These are phyloP conservation scores for Campylorhamphus procurvoides DNA, from an alignment of 2,113 vertebrate species.

Conservation along the genomic window DNA sequence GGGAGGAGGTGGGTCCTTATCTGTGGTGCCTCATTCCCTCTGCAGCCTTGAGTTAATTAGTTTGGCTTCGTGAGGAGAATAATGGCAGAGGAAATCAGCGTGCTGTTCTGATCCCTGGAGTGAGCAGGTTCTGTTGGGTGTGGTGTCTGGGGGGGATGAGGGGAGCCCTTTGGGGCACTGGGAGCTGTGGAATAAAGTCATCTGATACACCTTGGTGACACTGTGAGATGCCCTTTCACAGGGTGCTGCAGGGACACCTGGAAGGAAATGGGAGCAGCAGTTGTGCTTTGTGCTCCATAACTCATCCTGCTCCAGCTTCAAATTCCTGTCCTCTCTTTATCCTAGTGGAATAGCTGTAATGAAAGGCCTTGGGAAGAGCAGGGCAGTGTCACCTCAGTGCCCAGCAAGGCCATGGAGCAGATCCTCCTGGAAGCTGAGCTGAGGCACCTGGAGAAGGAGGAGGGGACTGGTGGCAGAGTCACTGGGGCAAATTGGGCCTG, in stretches of 20 bases:
- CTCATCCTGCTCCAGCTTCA: background rate
- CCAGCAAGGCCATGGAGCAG: background rate
- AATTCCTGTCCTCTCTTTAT: background rate
- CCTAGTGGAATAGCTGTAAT: background rate
- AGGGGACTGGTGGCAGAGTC: background rate
- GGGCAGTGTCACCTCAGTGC: background rate
- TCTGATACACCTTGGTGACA: accelerated
- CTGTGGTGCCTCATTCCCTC: background rate
- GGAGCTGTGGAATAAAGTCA: background rate
- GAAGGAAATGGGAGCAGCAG: background rate
- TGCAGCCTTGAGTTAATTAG: background rate
- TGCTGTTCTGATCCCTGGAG: background rate
- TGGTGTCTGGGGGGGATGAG: background rate
- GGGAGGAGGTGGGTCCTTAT: background rate
- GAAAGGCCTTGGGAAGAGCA: background rate
- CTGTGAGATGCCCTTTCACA: background rate
- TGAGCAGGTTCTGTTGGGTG: background rate
- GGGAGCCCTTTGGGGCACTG: background rate
- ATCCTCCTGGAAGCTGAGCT: background rate
- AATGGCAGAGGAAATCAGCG: background rate
- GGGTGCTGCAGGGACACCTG: background rate
- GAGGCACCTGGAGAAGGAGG: background rate
- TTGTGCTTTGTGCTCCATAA: accelerated
- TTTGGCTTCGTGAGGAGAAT: background rate
- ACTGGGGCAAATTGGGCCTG: background rate